A percentile compares a stretch with the other conserved stretches of the same genome.
Evolutionary conservation across 1,140 invertebrate genomes (phyloP).

Genomic region (Leptopilina clavipes): DNA sequence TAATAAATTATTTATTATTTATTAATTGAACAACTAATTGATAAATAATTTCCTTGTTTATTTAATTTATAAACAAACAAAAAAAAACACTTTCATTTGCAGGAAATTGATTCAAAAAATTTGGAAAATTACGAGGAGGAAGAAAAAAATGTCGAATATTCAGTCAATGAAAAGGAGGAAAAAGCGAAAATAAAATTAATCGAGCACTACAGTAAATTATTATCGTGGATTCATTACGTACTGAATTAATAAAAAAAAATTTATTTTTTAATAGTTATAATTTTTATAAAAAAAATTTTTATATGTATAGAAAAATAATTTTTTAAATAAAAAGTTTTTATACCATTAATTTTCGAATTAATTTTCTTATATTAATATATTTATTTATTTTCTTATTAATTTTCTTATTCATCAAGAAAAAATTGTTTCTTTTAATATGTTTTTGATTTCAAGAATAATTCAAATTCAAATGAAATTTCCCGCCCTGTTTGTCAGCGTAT

Average conservation of each 20-base stretch:
- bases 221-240: conserved; percentile 64
- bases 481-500: neutral
- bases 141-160: neutral
- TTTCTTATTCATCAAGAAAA: neutral
- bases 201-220: conserved; percentile 64
- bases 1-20: no score
- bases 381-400: no score
- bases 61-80: neutral
- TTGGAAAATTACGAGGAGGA: neutral
- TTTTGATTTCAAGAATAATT: neutral
- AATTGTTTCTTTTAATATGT: neutral
- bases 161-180: conserved; percentile 46
- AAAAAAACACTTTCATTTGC: neutral
- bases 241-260: conserved; percentile 37
- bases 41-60: no score
- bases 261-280: neutral
- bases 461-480: neutral
- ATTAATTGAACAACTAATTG: no score
- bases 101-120: neutral
- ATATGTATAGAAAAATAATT: no score
- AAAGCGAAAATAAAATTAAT: conserved; percentile 57
- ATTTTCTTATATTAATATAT: no score
- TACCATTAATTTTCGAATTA: no score
- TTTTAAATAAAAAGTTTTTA: no score
- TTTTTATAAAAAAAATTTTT: no score